phyloP scores from a whole-genome alignment of 1,140 invertebrate species.

The Nebria ingens region DNA sequence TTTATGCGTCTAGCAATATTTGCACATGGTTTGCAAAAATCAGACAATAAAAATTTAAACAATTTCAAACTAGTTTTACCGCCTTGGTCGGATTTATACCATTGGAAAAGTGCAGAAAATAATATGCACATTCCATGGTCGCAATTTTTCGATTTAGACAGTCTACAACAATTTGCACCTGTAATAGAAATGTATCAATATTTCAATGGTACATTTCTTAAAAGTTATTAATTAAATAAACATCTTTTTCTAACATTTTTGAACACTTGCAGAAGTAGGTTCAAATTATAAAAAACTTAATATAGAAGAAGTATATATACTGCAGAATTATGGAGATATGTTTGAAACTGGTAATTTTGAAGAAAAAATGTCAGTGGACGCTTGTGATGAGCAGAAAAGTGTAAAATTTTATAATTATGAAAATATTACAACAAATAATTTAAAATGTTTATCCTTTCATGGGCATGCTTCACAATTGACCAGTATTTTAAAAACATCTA shows the following conservation, averaged over 20 bases:
- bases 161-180: slow-evolving; percentile 68
- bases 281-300: slow-evolving; percentile 29
- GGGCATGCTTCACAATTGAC: slow-evolving; percentile 58
- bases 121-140: slow-evolving; percentile 57
- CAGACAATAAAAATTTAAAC: slow-evolving; percentile 35
- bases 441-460: slow-evolving; percentile 76
- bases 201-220: slow-evolving; percentile 43
- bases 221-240: not conserved
- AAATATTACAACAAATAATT: slow-evolving; percentile 52
- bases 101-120: slow-evolving; percentile 65
- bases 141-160: slow-evolving; percentile 76
- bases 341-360: slow-evolving; percentile 70
- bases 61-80: slow-evolving; percentile 66
- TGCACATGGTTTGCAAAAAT: slow-evolving; percentile 48
- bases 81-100: slow-evolving; percentile 81
- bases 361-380: slow-evolving; percentile 64
- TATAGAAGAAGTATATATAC: slow-evolving; percentile 67
- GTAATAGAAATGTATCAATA: slow-evolving; percentile 83
- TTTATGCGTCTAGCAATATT: slow-evolving; percentile 85
- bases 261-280: slow-evolving; percentile 21
- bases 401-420: slow-evolving; percentile 39
- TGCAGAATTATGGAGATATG: slow-evolving; percentile 80
- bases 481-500: slow-evolving; percentile 39
- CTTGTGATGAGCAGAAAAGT: slow-evolving; percentile 39
- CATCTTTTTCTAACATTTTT: no score